These are phyloP conservation scores for Aramus guarauna DNA, from an alignment of 2,113 vertebrate species.

Conservation along the genomic window DNA sequence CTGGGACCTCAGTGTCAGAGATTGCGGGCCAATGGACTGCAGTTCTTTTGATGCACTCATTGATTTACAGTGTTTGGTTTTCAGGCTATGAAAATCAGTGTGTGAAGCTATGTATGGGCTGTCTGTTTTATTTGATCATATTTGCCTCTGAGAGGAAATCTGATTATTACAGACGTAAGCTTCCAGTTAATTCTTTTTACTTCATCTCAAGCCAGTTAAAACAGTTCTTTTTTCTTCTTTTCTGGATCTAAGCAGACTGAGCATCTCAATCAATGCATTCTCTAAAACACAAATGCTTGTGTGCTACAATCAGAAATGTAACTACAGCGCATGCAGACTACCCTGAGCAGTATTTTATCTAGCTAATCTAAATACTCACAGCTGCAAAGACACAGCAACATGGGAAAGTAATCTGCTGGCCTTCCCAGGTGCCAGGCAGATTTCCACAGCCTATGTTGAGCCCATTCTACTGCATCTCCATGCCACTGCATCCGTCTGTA, in stretches of 20 bases:
- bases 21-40: not conserved
- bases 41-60: not conserved
- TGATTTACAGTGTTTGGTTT: not conserved
- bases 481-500: not conserved
- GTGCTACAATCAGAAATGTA: not conserved
- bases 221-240: not conserved
- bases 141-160: not conserved
- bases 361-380: not conserved
- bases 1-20: not conserved
- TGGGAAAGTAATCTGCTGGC: not conserved
- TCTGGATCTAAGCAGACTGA: not conserved
- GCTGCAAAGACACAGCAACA: not conserved
- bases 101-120: accelerated
- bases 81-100: not conserved
- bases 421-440: not conserved
- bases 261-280: not conserved
- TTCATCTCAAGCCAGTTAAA: not conserved
- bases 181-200: not conserved
- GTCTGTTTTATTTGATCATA: not conserved
- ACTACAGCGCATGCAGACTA: not conserved
- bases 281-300: not conserved
- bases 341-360: not conserved
- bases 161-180: not conserved
- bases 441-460: not conserved
- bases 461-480: not conserved